A percentile compares a stretch with the other conserved stretches of the same genome.
Evolutionary conservation across 2,113 vertebrate species (phyloP).

Genomic region (Solenodon paradoxus): DNA sequence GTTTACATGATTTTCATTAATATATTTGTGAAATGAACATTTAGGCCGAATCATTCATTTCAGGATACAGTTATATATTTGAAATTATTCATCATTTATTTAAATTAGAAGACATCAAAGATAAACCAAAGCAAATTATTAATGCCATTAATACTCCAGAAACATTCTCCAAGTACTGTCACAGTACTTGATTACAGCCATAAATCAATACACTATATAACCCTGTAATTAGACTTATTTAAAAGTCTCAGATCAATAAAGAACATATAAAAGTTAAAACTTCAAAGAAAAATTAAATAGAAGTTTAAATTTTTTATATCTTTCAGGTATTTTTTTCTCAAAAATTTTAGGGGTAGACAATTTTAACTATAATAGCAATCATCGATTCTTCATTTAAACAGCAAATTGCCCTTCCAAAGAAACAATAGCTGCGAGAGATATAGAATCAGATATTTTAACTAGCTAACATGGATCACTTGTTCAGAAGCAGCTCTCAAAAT

Average conservation of each 20-base stretch:
- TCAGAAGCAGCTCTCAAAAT: background rate
- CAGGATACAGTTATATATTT: background rate
- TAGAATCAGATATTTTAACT: background rate
- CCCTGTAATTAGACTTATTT: background rate
- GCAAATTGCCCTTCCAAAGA: background rate
- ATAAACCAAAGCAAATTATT: background rate
- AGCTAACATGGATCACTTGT: background rate
- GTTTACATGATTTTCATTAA: background rate
- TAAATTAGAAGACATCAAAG: background rate
- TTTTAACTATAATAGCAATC: background rate
- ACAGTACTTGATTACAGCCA: background rate
- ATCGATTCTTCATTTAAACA: conserved; percentile 3
- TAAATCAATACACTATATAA: background rate
- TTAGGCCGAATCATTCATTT: background rate
- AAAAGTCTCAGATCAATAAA: conserved; percentile 28
- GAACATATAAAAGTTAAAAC: background rate
- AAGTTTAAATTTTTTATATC: background rate
- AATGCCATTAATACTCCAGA: background rate
- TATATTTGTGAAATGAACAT: background rate
- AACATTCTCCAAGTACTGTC: background rate
- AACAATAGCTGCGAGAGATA: background rate
- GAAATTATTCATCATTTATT: background rate
- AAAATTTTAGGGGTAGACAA: background rate
- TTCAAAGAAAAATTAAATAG: background rate
- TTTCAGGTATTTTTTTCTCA: background rate